Evolutionary conservation across 2,113 vertebrate genomes (phyloP).

Genomic region (Gulo gulo): DNA sequence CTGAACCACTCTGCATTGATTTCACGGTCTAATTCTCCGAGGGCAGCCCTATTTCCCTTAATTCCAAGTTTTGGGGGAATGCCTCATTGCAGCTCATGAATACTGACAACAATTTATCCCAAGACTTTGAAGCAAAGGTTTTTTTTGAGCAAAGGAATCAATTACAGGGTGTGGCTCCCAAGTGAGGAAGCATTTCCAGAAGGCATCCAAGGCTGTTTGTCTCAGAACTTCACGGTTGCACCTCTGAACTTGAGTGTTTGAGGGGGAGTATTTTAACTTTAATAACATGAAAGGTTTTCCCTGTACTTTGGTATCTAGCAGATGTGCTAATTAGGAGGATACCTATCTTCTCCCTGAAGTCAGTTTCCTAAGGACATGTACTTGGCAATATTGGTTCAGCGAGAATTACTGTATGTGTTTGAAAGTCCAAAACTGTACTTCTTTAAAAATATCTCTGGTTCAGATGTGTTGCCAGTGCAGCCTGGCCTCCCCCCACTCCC

Average conservation of each 20-base stretch:
- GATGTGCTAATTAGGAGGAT: not conserved
- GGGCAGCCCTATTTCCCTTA: conserved; percentile 38
- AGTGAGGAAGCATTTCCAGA: conserved; percentile 64
- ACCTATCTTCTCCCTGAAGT: not conserved
- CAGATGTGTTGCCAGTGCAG: not conserved
- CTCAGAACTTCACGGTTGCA: not conserved
- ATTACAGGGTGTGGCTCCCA: conserved; percentile 67
- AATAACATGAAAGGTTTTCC: not conserved
- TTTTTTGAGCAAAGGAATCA: conserved; percentile 72
- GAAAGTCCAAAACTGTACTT: conserved; percentile 23
- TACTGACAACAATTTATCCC: conserved; percentile 60
- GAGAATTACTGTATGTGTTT: not conserved
- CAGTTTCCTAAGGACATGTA: conserved; percentile 40
- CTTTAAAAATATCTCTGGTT: not conserved
- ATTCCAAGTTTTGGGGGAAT: not conserved
- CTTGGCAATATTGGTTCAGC: not conserved
- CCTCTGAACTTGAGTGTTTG: conserved; percentile 1
- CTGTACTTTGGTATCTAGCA: not conserved
- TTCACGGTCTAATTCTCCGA: conserved; percentile 43
- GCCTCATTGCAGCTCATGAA: conserved; percentile 24
- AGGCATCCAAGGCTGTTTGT: not conserved
- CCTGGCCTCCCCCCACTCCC: not conserved
- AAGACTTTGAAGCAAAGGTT: conserved; percentile 64
- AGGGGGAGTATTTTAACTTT: not conserved
- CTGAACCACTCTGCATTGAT: not conserved